Evolutionary conservation across 2,113 vertebrate genomes (phyloP).

Genomic region (Hypanus sabinus): DNA sequence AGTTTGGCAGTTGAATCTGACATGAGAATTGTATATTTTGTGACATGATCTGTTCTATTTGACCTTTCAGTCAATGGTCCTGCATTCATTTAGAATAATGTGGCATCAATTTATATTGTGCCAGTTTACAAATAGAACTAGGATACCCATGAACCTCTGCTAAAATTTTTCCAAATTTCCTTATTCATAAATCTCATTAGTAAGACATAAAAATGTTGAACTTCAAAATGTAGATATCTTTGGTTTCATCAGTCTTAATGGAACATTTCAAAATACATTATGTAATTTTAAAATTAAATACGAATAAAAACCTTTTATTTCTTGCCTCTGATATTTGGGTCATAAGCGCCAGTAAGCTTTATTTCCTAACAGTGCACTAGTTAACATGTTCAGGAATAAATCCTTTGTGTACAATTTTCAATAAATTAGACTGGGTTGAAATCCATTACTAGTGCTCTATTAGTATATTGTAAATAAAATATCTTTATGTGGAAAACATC

Average conservation of each 20-base stretch:
- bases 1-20: not conserved
- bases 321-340: not conserved
- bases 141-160: not conserved
- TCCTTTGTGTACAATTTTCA: not conserved
- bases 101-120: not conserved
- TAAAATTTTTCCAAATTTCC: not conserved
- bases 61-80: not conserved
- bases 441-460: not conserved
- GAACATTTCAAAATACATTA: not conserved
- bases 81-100: not conserved
- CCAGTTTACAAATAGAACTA: not conserved
- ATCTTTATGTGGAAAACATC: not conserved
- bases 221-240: not conserved
- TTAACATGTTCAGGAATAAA: not conserved
- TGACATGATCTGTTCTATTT: not conserved
- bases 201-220: not conserved
- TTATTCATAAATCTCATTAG: not conserved
- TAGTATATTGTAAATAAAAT: not conserved
- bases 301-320: not conserved
- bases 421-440: not conserved
- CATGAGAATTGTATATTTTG: not conserved
- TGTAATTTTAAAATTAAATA: not conserved
- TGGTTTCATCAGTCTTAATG: not conserved
- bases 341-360: not conserved
- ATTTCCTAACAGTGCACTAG: not conserved